Evolutionary conservation across 2,888 invertebrate species (phyloP), one percentile per base, ranked within the genome.

Genomic region (Cyaniris semiargus): DNA sequence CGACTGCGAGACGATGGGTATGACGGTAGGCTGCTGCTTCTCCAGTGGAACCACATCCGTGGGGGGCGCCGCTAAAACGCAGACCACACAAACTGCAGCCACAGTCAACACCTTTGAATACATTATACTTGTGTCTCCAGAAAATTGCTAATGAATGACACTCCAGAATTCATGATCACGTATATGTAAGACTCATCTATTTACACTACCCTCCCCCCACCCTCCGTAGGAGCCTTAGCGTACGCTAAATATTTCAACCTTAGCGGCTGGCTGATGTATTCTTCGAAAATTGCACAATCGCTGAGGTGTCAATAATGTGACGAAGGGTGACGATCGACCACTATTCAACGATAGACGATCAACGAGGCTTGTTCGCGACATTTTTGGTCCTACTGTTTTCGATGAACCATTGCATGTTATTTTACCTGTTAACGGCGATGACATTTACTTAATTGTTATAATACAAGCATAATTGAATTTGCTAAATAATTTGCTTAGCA

Each of bases 241-340:
- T 84, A 86, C 88, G 94, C 94, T 94, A 94, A 94, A 91, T 90
- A 90, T 88, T 93, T 93, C 93, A 94, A 92, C 93, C 94, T 94
- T 94, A 93, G 85, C 92, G 87, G 86, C 88, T 88, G 88, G 86
- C 88, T 87, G 90, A 89, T 89, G 87, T 90, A 87, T 91, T 92
- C 91, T 90, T 91, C 87, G 86, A 84, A 89, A 91, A 92, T 93
- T 94, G 90, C 93, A 91, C 90, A 94, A 94, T 88, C 85, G 86
- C 81, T 83, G 83, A 90, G 88, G 88, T 92, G 92, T 91, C 91
- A 92, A 92, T 89, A 89, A 91, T 88, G 84, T 88, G 85, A 91
- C 86, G 85, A 89, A 89, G 86, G 86, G 85, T 85, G 88, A 88
- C 88, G 83, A 88, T 86, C 83, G 82, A 81, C 79, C 82, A 83